Evolutionary conservation across 2,797 vertebrate species (phyloP).

Genomic region (Microctenopoma steveboyesi): DNA sequence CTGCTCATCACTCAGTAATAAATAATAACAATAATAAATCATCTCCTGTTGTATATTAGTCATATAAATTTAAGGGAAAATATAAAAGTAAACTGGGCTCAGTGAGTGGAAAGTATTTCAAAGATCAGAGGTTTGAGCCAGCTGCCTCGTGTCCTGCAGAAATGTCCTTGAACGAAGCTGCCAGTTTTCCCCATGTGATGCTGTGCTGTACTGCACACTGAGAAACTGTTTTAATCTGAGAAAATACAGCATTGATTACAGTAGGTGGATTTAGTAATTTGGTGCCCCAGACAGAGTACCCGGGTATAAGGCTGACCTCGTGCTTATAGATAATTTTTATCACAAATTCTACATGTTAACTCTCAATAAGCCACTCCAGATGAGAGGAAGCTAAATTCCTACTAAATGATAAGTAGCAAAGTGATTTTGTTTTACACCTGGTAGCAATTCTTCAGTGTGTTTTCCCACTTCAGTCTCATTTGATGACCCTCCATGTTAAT

Average conservation of each 20-base stretch:
- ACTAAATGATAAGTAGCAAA: conserved; percentile 3
- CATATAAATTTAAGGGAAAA: not conserved
- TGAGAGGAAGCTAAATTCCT: conserved; percentile 13
- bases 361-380: conserved; percentile 15
- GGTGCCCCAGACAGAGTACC: not conserved
- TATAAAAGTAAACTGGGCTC: not conserved
- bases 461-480: conserved; percentile 89
- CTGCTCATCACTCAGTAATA: not conserved
- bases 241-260: not conserved
- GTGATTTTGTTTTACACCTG: conserved; percentile 75
- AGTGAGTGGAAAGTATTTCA: not conserved
- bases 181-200: not conserved
- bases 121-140: not conserved
- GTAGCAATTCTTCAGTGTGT: conserved; percentile 87
- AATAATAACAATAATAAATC: not conserved
- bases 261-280: not conserved
- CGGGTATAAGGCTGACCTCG: not conserved
- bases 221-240: not conserved
- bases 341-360: conserved; percentile 8
- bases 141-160: not conserved
- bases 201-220: not conserved
- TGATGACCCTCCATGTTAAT: conserved; percentile 88
- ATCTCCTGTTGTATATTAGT: not conserved
- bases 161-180: not conserved
- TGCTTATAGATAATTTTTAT: conserved; percentile 9